phyloP scores from a whole-genome alignment of 2,113 vertebrate genomes.

The Silurus glanis region DNA sequence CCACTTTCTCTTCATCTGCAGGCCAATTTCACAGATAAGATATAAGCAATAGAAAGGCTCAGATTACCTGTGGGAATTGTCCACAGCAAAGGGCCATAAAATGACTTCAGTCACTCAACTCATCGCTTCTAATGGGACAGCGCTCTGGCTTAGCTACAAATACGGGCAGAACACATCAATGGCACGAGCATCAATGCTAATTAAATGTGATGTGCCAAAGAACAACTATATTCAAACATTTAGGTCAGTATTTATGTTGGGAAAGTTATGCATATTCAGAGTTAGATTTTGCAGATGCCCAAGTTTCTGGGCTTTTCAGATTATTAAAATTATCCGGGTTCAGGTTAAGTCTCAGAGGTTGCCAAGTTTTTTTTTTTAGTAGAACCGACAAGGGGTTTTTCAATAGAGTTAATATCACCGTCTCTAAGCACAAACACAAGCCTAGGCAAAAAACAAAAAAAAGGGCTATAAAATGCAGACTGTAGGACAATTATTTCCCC shows the following conservation, averaged over 20 bases:
- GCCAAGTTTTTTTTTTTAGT: neutral
- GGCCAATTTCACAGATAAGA: constrained; percentile 23
- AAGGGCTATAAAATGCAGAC: too few species aligned
- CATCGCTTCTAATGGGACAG: constrained; percentile 2
- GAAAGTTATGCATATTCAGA: neutral
- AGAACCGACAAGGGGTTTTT: neutral
- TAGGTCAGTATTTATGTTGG: neutral
- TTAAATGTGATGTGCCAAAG: neutral
- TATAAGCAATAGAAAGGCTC: constrained; percentile 20
- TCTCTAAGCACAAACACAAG: neutral
- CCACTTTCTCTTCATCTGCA: constrained; percentile 96
- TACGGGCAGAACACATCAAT: neutral
- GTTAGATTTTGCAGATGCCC: too few species aligned
- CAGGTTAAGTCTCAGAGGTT: neutral
- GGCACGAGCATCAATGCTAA: too few species aligned
- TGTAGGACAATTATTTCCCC: too few species aligned
- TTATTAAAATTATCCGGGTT: neutral
- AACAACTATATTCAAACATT: neutral
- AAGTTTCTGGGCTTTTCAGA: neutral
- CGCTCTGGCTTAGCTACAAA: neutral
- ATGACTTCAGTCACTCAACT: constrained; percentile 21
- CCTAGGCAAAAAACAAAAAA: neutral
- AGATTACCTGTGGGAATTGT: constrained; percentile 18
- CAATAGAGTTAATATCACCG: neutral
- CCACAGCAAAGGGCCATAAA: constrained; percentile 17